These are phyloP conservation scores for Panurus biarmicus DNA, from an alignment of 2,113 vertebrate species.

Conservation along the genomic window DNA sequence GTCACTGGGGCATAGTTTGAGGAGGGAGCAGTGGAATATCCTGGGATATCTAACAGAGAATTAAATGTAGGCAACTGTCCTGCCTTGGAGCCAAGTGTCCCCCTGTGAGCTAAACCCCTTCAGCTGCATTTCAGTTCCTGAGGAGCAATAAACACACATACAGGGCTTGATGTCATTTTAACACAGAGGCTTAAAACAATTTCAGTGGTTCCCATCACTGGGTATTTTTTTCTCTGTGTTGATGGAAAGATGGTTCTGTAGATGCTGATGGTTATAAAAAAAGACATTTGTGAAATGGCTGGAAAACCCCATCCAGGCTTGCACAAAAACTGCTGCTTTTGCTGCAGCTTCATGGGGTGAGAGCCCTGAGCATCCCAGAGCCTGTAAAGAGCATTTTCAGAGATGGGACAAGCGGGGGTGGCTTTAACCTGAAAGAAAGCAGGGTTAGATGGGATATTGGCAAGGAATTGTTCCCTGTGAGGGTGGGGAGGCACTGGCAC, in stretches of 20 bases:
- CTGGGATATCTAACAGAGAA: background rate
- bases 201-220: background rate
- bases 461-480: fast-evolving
- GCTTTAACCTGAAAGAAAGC: background rate
- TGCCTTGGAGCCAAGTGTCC: background rate
- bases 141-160: background rate
- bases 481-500: background rate
- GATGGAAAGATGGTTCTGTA: background rate
- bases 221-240: fast-evolving
- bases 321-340: background rate
- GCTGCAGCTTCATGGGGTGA: background rate
- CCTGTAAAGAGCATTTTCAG: background rate
- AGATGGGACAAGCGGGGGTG: background rate
- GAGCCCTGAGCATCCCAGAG: background rate
- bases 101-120: background rate
- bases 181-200: background rate
- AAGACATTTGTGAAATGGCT: background rate
- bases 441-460: background rate
- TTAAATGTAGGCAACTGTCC: background rate
- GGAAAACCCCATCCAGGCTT: background rate
- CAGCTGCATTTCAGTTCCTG: background rate
- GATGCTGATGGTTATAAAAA: background rate
- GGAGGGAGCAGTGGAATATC: background rate
- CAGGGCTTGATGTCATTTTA: background rate
- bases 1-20: background rate